Evolutionary conservation across 92 coral and sea anemone species (phyloP).

Genomic region (Micromussa lordhowensis): DNA sequence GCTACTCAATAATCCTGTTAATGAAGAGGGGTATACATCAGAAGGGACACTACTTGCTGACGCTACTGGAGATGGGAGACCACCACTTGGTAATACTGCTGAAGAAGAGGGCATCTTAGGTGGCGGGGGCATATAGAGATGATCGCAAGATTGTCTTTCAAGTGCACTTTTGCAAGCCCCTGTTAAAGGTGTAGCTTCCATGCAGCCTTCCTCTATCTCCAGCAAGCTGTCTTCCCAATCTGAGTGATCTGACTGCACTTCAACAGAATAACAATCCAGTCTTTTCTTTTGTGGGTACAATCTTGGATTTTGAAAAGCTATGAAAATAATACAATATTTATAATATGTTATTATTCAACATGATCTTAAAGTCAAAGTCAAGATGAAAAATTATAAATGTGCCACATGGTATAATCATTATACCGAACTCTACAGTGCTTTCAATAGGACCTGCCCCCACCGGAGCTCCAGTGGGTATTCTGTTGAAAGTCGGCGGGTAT

Average conservation of each 20-base stretch:
- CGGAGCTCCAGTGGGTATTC: too few species aligned
- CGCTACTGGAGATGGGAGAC: not conserved
- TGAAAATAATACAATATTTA: not conserved
- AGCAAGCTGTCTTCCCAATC: slow-evolving; percentile 38
- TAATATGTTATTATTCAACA: too few species aligned
- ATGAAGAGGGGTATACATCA: not conserved
- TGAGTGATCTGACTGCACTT: slow-evolving; percentile 31
- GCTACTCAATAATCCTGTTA: not conserved
- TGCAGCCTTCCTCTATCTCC: slow-evolving; percentile 22
- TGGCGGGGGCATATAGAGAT: slow-evolving; percentile 43
- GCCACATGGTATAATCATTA: too few species aligned
- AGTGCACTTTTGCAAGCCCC: not conserved
- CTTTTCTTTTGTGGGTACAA: slow-evolving; percentile 5
- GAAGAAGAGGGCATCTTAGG: not conserved
- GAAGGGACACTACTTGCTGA: not conserved
- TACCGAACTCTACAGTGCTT: too few species aligned
- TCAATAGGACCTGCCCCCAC: too few species aligned
- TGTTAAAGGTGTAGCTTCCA: not conserved
- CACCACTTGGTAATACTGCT: not conserved
- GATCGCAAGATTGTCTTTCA: slow-evolving; percentile 5
- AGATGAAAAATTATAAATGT: too few species aligned
- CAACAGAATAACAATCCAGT: not conserved
- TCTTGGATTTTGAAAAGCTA: not conserved
- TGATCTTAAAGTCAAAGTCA: too few species aligned
- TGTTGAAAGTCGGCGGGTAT: too few species aligned